Base-by-base conservation (phyloP, 2,888 invertebrate genomes). In the Agrilus cyanescens region DNA sequence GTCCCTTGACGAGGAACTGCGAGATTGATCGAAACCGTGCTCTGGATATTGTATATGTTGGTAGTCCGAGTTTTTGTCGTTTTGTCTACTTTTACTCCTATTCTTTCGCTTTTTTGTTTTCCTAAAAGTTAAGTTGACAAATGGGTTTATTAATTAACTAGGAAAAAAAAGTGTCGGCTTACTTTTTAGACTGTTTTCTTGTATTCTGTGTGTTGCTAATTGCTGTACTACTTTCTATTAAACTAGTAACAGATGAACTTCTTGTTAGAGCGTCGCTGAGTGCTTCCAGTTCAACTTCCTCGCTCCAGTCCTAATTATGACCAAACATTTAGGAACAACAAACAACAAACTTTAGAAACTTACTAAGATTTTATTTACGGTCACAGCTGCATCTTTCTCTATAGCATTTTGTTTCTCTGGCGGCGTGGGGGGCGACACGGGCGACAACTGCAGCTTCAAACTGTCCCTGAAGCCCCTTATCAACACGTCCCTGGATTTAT, bases 291-390 rank as follows among this genome's bases (percentile, higher is more conserved):
- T 77, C 76, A 13, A 76, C 75, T 58, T 76, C 77, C 58, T 76
- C 76, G 48, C 71, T 73, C 77, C 77, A 77, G 59, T 76, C 74
- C 71, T 74, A 47, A 54, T 40, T 33, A 13, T 32, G 15, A 14
- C 14, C 47, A 39, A 4, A 13, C 12, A 29, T 12, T 12, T 15
- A 12, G n/a, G 15, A 42, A 16, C 16, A 12, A 43, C n/a, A 33
- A 32, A 44, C 3, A 25, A 45, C 12, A 16, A 4, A 38, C 15
- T n/a, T 30, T 30, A 30, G 8, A 8, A 30, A 39, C 53, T 48
- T 48, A 56, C 56, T 47, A 55, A 51, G 37, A 54, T 51, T 35
- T 46, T 50, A 47, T 48, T 44, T 32, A 40, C 46, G 41, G 50
- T 45, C 30, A 51, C 44, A 42, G 45, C 43, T 37, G 38, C 37